phyloP scores from a whole-genome alignment of 35 echinoderm and acorn worm genomes.

The Lytechinus variegatus region DNA sequence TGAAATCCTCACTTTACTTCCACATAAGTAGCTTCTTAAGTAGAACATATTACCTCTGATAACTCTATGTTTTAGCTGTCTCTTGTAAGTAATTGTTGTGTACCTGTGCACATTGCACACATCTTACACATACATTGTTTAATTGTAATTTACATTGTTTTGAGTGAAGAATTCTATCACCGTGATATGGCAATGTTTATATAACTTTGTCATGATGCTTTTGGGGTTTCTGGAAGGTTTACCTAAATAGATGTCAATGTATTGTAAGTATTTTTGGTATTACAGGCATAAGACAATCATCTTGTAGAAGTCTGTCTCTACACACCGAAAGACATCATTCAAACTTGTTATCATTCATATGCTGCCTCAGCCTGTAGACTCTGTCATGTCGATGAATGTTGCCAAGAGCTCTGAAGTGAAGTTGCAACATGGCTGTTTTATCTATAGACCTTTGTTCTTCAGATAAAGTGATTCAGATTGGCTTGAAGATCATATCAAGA shows the following conservation, averaged over 20 bases:
- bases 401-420: not conserved
- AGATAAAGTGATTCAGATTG: not conserved
- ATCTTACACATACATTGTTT: not conserved
- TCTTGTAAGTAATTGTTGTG: not conserved
- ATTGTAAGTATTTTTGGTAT: not conserved
- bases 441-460: not conserved
- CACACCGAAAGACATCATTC: not conserved
- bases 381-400: not conserved
- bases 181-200: not conserved
- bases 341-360: not conserved
- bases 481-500: not conserved
- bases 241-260: not conserved
- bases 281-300: not conserved
- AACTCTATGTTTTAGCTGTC: slow-evolving; percentile 2
- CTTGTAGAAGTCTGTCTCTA: not conserved
- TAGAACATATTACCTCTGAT: slow-evolving; percentile 2
- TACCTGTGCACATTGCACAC: not conserved
- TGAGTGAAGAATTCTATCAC: not conserved
- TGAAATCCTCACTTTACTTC: not conserved
- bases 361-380: not conserved
- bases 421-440: not conserved
- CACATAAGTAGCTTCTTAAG: not conserved
- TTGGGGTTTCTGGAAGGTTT: not conserved
- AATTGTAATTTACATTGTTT: not conserved
- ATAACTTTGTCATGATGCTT: not conserved